These are phyloP conservation scores for Buphagus erythrorhynchus DNA, from an alignment of 2,797 vertebrate species.

Conservation along the genomic window DNA sequence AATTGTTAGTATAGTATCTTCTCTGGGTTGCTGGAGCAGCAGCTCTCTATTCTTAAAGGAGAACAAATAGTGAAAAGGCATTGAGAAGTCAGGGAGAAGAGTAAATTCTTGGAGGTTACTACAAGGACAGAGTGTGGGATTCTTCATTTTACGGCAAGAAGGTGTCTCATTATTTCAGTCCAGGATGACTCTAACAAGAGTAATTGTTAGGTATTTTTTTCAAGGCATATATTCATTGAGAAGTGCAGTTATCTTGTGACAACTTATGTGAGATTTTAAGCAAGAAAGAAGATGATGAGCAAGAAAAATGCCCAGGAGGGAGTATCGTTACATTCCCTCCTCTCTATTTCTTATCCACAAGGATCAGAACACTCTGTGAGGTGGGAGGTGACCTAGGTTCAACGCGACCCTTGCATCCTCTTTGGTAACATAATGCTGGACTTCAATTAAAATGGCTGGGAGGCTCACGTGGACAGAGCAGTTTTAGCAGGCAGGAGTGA, in stretches of 20 bases:
- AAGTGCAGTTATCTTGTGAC: not conserved
- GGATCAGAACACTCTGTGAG: not conserved
- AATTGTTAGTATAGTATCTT: not conserved
- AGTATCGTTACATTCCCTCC: not conserved
- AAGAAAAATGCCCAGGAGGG: not conserved
- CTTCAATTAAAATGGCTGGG: not conserved
- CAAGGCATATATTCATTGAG: not conserved
- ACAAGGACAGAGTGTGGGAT: not conserved
- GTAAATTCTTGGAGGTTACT: not conserved
- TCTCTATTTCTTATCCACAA: not conserved
- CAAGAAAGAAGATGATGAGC: not conserved
- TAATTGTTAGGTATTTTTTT: not conserved
- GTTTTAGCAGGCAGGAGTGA: not conserved
- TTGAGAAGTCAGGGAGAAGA: not conserved
- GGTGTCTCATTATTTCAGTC: not conserved
- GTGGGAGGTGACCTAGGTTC: not conserved
- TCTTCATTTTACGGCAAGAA: not conserved
- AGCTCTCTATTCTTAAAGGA: not conserved
- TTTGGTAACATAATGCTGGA: not conserved
- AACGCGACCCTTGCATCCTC: not conserved
- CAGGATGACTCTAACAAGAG: not conserved
- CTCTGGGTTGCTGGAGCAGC: not conserved
- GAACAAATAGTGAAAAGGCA: not conserved
- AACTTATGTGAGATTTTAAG: not conserved
- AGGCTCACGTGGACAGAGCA: rapidly evolving